A percentile compares a stretch with the other conserved stretches of the same genome.
Evolutionary conservation across 2,113 vertebrate species (phyloP).

Genomic region (Mus spicilegus): DNA sequence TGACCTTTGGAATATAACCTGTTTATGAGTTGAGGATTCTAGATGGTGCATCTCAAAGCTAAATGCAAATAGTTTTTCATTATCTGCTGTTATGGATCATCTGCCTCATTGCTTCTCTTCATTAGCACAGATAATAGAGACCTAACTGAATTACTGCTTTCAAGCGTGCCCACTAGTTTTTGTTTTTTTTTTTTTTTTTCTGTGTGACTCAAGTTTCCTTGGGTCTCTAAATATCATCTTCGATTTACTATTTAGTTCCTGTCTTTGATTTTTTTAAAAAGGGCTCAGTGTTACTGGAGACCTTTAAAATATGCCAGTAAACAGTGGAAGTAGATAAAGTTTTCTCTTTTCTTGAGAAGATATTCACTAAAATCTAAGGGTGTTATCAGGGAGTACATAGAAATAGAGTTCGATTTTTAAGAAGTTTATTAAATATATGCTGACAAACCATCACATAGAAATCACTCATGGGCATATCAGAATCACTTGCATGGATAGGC

Average conservation of each 20-base stretch:
- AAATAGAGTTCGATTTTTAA: neutral
- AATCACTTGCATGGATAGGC: neutral
- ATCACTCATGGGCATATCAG: too few species aligned
- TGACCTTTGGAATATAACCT: constrained; percentile 73
- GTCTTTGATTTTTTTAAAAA: neutral
- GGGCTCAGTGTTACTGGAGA: neutral
- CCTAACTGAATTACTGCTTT: constrained; percentile 67
- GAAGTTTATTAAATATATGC: neutral
- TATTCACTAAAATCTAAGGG: neutral
- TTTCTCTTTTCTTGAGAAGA: neutral
- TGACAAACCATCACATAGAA: neutral
- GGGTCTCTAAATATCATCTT: constrained; percentile 21
- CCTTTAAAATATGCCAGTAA: constrained; percentile 13
- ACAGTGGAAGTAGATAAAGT: neutral
- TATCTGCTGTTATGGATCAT: constrained; percentile 69
- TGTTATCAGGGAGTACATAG: neutral
- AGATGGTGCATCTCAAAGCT: constrained; percentile 54
- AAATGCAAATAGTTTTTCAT: constrained; percentile 77
- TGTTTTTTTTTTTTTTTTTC: constrained; percentile 28
- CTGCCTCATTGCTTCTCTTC: constrained; percentile 76
- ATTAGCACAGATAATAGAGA: constrained; percentile 79
- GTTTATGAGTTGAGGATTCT: constrained; percentile 70
- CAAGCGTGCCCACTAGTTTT: constrained; percentile 54
- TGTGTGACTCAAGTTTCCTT: constrained; percentile 19
- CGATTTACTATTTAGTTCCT: neutral